phyloP scores from a whole-genome alignment of 1,140 invertebrate species.

The Pteromalus puparum region DNA sequence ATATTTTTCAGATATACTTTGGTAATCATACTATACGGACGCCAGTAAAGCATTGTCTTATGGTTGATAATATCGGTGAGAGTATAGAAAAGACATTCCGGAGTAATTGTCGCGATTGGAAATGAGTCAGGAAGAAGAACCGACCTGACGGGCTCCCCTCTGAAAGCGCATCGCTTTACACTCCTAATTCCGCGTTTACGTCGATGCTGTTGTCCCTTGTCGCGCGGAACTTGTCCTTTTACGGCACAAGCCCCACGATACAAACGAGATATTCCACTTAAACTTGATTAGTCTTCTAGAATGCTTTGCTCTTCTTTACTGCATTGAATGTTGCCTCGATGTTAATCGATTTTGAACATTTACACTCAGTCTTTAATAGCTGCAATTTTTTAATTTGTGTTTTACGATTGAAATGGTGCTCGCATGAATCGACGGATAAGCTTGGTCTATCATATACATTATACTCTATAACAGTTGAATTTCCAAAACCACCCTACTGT shows the following conservation, averaged over 20 bases:
- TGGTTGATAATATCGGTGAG: background rate
- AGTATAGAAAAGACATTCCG: background rate
- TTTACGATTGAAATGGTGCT: too few relatives aligned
- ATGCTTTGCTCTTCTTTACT: background rate
- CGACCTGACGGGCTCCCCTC: constrained; percentile 21
- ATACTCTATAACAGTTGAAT: too few relatives aligned
- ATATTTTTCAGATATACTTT: background rate
- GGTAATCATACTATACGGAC: too few relatives aligned
- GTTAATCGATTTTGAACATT: background rate
- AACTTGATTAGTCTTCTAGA: constrained; percentile 27
- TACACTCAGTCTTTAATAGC: too few relatives aligned
- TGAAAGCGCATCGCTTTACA: constrained; percentile 15
- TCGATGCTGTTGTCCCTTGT: constrained; percentile 42
- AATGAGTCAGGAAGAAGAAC: constrained; percentile 39
- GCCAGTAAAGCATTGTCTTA: too few relatives aligned
- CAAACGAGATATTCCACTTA: constrained; percentile 46
- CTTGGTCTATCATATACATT: too few relatives aligned
- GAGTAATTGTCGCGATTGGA: too few relatives aligned
- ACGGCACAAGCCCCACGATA: background rate
- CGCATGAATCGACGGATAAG: too few relatives aligned
- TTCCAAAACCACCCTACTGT: too few relatives aligned
- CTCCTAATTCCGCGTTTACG: constrained; percentile 38
- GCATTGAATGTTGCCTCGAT: background rate
- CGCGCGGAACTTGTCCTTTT: constrained; percentile 23
- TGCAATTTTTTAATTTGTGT: too few relatives aligned